A percentile compares a stretch with the other conserved stretches of the same genome.
phyloP scores from a whole-genome alignment of 1,140 invertebrate genomes.

The Diabrotica undecimpunctata region DNA sequence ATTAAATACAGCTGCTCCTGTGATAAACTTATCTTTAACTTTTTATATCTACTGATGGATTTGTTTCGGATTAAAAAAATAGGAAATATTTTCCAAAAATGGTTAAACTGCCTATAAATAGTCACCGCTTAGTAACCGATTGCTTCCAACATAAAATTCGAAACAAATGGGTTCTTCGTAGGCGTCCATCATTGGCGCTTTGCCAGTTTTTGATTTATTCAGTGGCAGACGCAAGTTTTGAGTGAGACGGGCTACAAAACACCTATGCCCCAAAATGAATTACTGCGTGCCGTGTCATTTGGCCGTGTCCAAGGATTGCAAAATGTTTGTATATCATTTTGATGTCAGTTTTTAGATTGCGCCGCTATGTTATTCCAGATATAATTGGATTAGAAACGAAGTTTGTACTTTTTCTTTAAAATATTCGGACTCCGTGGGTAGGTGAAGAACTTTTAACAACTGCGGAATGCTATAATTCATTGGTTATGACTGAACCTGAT shows the following conservation, averaged over 20 bases:
- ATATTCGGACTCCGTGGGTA: neutral
- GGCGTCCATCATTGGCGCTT: conserved; percentile 28
- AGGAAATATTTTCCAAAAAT: neutral
- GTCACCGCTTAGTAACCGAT: neutral
- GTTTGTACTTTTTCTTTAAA: conserved; percentile 1
- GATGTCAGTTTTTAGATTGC: conserved; percentile 35
- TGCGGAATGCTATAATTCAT: neutral
- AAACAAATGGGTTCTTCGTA: conserved; percentile 20
- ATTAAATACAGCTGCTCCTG: no score
- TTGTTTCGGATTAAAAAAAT: neutral
- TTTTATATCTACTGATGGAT: no score
- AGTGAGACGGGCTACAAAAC: conserved; percentile 36
- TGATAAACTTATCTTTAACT: no score
- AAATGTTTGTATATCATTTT: conserved; percentile 40
- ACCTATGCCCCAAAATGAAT: conserved; percentile 32
- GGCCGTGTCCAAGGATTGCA: conserved; percentile 37
- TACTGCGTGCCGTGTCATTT: conserved; percentile 34
- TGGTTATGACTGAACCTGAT: neutral
- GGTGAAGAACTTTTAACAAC: neutral
- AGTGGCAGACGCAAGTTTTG: conserved; percentile 36
- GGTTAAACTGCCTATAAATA: neutral
- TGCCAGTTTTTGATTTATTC: conserved; percentile 39
- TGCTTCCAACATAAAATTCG: neutral
- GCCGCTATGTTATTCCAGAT: conserved; percentile 15
- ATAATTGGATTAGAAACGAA: neutral